These are phyloP conservation scores for Protomyctophum bolini DNA, from an alignment of 2,113 vertebrate species.

Conservation along the genomic window DNA sequence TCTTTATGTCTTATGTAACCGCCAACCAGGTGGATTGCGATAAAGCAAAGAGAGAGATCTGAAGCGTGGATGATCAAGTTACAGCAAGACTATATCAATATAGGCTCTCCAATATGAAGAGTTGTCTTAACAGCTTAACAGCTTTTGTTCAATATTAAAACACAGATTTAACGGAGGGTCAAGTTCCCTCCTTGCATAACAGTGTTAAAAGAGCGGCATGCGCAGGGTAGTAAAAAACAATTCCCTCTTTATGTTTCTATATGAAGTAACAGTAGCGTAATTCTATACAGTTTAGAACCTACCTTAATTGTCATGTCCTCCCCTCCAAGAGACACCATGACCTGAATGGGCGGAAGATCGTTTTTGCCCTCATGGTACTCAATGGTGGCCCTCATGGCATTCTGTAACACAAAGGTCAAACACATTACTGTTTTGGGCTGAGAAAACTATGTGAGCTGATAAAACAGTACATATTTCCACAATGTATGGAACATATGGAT, in stretches of 20 bases:
- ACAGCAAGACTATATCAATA: slow-evolving; percentile 7
- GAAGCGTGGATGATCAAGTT: slow-evolving; percentile 6
- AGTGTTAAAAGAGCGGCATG: background rate
- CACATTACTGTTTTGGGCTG: too few species aligned
- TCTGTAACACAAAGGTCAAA: slow-evolving; percentile 70
- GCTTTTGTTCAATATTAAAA: background rate
- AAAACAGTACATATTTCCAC: too few species aligned
- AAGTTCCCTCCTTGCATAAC: slow-evolving; percentile 27
- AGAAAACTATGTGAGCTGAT: too few species aligned
- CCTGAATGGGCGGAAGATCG: slow-evolving; percentile 82
- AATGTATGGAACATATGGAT: too few species aligned
- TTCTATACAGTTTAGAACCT: background rate
- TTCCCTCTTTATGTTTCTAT: background rate
- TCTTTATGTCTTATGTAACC: slow-evolving; percentile 14
- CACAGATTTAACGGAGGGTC: slow-evolving; percentile 13
- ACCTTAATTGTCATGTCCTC: slow-evolving; percentile 95
- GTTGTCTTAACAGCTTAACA: slow-evolving; percentile 34
- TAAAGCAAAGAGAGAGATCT: background rate
- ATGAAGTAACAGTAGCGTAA: background rate
- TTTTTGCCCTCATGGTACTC: slow-evolving; percentile 85
- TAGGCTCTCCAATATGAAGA: slow-evolving; percentile 17
- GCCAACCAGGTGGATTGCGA: slow-evolving; percentile 9
- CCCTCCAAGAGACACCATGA: slow-evolving; percentile 89
- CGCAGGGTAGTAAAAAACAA: background rate
- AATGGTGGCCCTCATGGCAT: slow-evolving; percentile 95